Conservation (phyloP, 2,888 invertebrate species). For the Bugulina stolonifera region DNA sequence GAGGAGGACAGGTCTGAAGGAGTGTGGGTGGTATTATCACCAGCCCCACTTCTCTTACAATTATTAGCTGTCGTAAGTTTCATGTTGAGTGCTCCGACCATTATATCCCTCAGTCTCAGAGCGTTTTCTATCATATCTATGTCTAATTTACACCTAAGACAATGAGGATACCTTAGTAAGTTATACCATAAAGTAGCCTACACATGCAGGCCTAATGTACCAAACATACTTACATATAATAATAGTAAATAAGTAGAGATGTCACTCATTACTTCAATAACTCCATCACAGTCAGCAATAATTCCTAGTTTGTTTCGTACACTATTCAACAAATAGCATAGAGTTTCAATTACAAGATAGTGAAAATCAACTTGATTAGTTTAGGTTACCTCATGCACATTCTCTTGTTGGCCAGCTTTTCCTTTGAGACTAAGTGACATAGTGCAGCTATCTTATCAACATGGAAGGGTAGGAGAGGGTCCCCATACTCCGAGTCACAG, state of each 20-base stretch:
- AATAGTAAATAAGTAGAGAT: too few species aligned
- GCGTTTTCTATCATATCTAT: conserved; percentile 21
- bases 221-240: too few species aligned
- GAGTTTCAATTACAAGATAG: too few species aligned
- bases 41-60: not conserved
- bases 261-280: too few species aligned
- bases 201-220: too few species aligned
- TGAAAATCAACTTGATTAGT: too few species aligned
- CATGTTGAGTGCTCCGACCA: not conserved
- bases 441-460: not conserved
- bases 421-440: not conserved
- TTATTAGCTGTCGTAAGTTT: not conserved
- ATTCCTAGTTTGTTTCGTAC: too few species aligned
- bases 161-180: too few species aligned
- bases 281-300: too few species aligned
- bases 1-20: not conserved
- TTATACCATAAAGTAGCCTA: too few species aligned
- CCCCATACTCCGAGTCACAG: conserved; percentile 23
- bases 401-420: not conserved
- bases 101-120: conserved; percentile 12
- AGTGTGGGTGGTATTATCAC: not conserved
- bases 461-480: conserved; percentile 2
- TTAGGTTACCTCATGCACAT: conserved; percentile 25
- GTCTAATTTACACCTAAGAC: conserved; percentile 21
- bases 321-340: too few species aligned